Evolutionary conservation across 1,140 invertebrate species (phyloP).

Genomic region (Atta colombica): DNA sequence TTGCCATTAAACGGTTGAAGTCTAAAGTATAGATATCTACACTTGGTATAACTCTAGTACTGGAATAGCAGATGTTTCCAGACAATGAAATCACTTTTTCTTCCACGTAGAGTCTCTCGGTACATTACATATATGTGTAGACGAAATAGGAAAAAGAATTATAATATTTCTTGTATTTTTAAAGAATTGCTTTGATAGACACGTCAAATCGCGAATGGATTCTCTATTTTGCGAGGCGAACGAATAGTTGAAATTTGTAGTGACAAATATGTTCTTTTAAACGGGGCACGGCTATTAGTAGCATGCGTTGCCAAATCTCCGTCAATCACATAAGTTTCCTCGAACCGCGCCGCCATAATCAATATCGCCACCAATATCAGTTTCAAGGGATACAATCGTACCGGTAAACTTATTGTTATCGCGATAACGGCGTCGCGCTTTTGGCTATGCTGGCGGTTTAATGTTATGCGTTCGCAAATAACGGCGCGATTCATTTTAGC

Average conservation of each 20-base stretch:
- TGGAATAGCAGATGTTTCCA: background rate
- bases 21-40: conserved; percentile 13
- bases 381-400: conserved; percentile 62
- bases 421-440: conserved; percentile 66
- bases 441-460: conserved; percentile 58
- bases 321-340: conserved; percentile 50
- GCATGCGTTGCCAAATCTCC: conserved; percentile 43
- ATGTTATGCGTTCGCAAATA: conserved; percentile 78
- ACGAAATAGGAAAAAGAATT: background rate
- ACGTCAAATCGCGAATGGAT: background rate
- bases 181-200: background rate
- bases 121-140: background rate
- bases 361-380: conserved; percentile 25
- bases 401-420: conserved; percentile 76
- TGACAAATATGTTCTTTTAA: conserved; percentile 27
- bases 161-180: background rate
- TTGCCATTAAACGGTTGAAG: conserved; percentile 9
- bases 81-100: background rate
- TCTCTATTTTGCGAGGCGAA: background rate
- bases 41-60: background rate
- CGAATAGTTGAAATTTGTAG: conserved; percentile 1
- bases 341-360: conserved; percentile 37
- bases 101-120: background rate
- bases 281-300: conserved; percentile 35
- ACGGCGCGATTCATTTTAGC: conserved; percentile 79